phyloP scores from a whole-genome alignment of 2,797 vertebrate genomes.

The Sparus aurata region DNA sequence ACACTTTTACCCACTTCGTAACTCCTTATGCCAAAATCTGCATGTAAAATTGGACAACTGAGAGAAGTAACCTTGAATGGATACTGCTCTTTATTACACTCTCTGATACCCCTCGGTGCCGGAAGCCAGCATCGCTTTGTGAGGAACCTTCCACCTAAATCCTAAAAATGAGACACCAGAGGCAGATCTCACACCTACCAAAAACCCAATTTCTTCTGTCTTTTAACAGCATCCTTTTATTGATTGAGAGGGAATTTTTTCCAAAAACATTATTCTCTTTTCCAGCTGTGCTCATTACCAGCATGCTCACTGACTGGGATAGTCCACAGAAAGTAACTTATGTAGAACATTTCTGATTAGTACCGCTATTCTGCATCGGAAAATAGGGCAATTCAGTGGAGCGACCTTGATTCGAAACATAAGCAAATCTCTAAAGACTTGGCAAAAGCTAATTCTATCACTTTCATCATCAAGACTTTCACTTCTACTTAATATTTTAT shows the following conservation, averaged over 20 bases:
- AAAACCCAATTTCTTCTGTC: slow-evolving; percentile 33
- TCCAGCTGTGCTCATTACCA: slow-evolving; percentile 71
- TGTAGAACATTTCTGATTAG: slow-evolving; percentile 84
- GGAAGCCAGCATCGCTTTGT: slow-evolving; percentile 21
- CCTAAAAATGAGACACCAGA: slow-evolving; percentile 47
- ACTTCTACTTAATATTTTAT: slow-evolving; percentile 70
- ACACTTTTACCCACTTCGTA: neutral
- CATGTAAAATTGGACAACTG: slow-evolving; percentile 16
- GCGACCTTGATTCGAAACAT: slow-evolving; percentile 85
- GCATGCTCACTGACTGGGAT: slow-evolving; percentile 54
- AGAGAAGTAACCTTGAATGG: slow-evolving; percentile 35
- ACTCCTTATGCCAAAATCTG: slow-evolving; percentile 19
- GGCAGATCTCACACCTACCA: slow-evolving; percentile 18
- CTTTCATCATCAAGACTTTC: slow-evolving; percentile 78
- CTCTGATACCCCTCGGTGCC: slow-evolving; percentile 19
- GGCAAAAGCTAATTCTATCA: slow-evolving; percentile 82
- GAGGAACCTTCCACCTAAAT: slow-evolving; percentile 42
- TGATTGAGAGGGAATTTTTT: slow-evolving; percentile 54
- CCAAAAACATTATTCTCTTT: slow-evolving; percentile 61
- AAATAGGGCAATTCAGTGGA: slow-evolving; percentile 80
- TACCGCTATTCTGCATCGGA: slow-evolving; percentile 63
- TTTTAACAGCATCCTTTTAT: slow-evolving; percentile 38
- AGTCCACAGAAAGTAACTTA: slow-evolving; percentile 77
- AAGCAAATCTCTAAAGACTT: slow-evolving; percentile 78
- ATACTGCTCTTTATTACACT: slow-evolving; percentile 34